Evolutionary conservation across 2,113 vertebrate genomes (phyloP).

Genomic region (Peromyscus maniculatus): DNA sequence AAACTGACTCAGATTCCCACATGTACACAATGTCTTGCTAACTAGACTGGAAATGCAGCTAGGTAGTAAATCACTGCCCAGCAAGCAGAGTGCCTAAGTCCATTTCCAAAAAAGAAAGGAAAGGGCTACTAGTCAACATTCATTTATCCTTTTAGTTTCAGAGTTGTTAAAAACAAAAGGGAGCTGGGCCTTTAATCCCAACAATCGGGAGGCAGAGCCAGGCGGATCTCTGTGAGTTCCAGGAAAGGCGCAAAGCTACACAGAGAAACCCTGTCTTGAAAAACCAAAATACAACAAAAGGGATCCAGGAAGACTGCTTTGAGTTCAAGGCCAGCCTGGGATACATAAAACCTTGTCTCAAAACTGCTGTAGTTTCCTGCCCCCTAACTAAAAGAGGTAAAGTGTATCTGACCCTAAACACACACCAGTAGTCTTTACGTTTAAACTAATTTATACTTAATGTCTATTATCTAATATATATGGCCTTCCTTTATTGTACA

Average conservation of each 20-base stretch:
- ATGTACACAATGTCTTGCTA: not conserved
- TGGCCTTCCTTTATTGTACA: no score
- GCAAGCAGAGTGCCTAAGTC: not conserved
- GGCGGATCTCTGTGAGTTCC: no score
- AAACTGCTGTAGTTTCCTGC: not conserved
- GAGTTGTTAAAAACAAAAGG: not conserved
- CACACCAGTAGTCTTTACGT: not conserved
- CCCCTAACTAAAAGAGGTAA: not conserved
- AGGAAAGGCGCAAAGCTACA: no score
- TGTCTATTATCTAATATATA: not conserved
- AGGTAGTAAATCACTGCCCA: not conserved
- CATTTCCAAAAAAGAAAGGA: not conserved
- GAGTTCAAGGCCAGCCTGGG: not conserved
- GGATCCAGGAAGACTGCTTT: not conserved
- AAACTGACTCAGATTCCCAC: not conserved
- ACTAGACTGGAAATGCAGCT: not conserved
- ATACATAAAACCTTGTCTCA: not conserved
- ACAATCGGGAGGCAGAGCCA: no score
- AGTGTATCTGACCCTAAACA: not conserved
- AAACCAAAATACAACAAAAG: not conserved
- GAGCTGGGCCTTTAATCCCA: not conserved
- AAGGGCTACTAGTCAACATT: not conserved
- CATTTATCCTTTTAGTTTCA: not conserved
- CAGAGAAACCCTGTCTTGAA: no score
- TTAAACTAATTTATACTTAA: not conserved